Base-by-base conservation (phyloP, 1,140 invertebrate genomes). In the Drosophila malerkotliana region DNA sequence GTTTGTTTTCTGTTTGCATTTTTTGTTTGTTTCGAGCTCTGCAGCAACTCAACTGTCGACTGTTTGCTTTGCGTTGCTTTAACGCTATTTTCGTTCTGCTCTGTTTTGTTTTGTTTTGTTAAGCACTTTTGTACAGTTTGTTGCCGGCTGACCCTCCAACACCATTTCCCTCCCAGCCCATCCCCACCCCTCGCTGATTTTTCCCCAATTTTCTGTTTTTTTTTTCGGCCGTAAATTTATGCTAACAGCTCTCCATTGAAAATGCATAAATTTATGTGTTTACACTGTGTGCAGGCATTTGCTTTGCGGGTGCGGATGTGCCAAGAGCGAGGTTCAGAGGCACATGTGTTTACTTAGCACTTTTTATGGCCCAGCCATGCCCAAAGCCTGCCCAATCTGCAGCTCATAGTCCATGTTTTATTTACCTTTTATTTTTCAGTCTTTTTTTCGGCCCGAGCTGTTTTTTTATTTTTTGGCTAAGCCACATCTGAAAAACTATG, bases 261-360 rank as follows among this genome's bases (percentile, higher is more conserved):
- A 88, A 83, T 89, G 84, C 84, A 88, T 88, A 88, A 88, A 88
- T 88, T 88, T 88, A 88, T 89, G 84, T 89, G 84, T 88, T 89
- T 89, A 88, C 79, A 89, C 83, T 88, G 79, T 89, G 79, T 89
- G 79, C 83, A 83, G 79, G 79, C 78, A 75, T 87, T 88, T 87
- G 75, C 56, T 74, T 77, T 72, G 74, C 74, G 53, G 52, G 72
- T 74, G 55, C 41, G 60, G 63, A 62, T 55, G 51, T 49, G 54
- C 32, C 37, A 28, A 48, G 54, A 47, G 32, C 3, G 30, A 32
- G 34, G n/a, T n/a, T 45, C n/a, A 32, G n/a, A 9, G 30, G 58
- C 84, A 88, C 83, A 88, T 88, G 83, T 88, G 83, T 88, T 88
- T 88, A 88, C 83, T 88, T 88, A 88, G 83, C 83, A 88, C 83